A percentile compares a stretch with the other conserved stretches of the same genome.
Evolutionary conservation across 2,797 vertebrate genomes (phyloP).

Genomic region (Botia almorhae): DNA sequence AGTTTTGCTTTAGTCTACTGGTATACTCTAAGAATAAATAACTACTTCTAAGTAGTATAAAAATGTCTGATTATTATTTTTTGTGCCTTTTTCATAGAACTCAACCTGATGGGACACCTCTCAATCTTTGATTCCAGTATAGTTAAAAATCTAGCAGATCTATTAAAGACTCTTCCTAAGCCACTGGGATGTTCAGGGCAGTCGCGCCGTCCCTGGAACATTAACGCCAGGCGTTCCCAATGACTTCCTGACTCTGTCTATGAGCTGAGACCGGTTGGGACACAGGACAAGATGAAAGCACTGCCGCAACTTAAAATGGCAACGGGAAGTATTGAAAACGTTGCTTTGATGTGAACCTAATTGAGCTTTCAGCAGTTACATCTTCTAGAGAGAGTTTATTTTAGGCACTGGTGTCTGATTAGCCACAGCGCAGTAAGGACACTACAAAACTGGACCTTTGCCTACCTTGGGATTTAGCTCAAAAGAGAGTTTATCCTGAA

Average conservation of each 20-base stretch:
- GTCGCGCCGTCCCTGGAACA: conserved; percentile 56
- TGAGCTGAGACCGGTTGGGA: conserved; percentile 68
- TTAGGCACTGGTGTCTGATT: conserved; percentile 61
- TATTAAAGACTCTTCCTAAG: conserved; percentile 16
- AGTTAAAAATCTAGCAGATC: not conserved
- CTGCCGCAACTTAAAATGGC: conserved; percentile 77
- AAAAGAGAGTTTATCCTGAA: conserved; percentile 29
- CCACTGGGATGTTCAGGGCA: conserved; percentile 1
- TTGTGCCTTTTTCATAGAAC: no score
- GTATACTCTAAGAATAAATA: no score
- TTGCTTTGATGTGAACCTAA: conserved; percentile 78
- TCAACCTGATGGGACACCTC: not conserved
- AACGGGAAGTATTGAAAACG: conserved; percentile 70
- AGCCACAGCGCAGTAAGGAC: not conserved
- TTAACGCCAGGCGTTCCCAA: conserved; percentile 65
- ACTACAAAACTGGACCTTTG: conserved; percentile 1
- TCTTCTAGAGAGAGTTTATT: conserved; percentile 70
- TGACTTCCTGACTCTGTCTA: conserved; percentile 75
- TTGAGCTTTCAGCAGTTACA: conserved; percentile 72
- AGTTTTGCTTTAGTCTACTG: no score
- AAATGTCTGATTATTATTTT: no score
- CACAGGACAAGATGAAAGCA: conserved; percentile 77
- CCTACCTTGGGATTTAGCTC: conserved; percentile 17
- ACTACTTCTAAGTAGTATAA: no score
- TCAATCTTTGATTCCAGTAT: not conserved